Evolutionary conservation across 2,113 vertebrate species (phyloP).

Genomic region (Scophthalmus maximus): DNA sequence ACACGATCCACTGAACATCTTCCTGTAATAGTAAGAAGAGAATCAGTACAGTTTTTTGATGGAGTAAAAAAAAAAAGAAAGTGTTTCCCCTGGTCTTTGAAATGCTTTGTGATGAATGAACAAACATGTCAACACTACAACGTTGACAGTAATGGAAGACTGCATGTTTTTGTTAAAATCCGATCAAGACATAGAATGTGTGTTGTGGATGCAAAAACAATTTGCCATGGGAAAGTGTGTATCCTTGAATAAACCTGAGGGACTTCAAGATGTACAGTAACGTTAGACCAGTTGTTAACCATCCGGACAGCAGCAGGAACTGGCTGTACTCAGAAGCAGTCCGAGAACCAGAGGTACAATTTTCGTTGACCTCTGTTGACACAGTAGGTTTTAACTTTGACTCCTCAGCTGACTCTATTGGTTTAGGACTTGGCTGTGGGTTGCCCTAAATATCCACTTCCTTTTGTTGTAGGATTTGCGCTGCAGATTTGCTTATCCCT

Average conservation of each 20-base stretch:
- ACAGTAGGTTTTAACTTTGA: conserved; percentile 10
- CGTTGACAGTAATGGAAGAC: too few species aligned
- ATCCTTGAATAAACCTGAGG: background rate
- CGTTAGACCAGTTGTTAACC: background rate
- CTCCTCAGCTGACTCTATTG: background rate
- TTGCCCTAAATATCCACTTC: background rate
- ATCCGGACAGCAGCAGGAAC: background rate
- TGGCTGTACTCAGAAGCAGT: too few species aligned
- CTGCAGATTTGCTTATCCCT: conserved; percentile 40
- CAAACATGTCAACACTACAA: background rate
- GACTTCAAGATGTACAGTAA: background rate
- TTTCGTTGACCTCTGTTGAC: background rate
- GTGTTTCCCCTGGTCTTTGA: too few species aligned
- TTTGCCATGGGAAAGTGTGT: background rate
- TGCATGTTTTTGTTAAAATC: background rate
- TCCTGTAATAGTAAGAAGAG: background rate
- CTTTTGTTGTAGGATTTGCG: conserved; percentile 57
- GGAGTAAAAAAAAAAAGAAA: too few species aligned
- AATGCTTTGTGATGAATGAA: too few species aligned
- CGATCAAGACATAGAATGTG: background rate
- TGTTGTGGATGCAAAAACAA: background rate
- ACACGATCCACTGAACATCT: too few species aligned
- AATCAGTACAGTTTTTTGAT: too few species aligned
- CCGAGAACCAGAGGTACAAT: background rate
- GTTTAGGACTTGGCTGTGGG: conserved; percentile 4